Percentiles rank a stretch among this genome's conserved stretches.
Conservation (phyloP, 2,113 vertebrate species). For the Dolichallabes microphthalmus region DNA sequence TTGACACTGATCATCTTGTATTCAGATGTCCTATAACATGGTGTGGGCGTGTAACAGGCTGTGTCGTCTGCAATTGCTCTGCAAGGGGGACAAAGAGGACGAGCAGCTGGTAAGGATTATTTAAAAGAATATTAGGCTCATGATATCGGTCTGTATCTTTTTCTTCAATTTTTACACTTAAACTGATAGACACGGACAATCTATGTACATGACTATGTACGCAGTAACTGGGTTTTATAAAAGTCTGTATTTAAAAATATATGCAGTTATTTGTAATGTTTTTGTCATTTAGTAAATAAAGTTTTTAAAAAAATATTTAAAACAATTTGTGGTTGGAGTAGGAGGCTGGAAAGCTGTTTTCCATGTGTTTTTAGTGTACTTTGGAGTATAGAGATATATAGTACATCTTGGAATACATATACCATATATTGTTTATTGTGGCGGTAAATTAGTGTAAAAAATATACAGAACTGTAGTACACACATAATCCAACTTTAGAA, state of each 20-base stretch:
- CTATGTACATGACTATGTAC: no score
- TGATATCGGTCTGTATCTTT: background rate
- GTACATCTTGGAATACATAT: background rate
- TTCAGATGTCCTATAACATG: slow-evolving; percentile 73
- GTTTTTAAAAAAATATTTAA: no score
- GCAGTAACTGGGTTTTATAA: background rate
- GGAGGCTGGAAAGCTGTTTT: background rate
- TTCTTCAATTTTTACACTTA: background rate
- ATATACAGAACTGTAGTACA: no score
- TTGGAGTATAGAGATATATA: background rate
- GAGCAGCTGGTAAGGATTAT: slow-evolving; percentile 65
- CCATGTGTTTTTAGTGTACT: background rate
- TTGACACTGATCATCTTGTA: background rate
- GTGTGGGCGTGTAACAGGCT: slow-evolving; percentile 71
- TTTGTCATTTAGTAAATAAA: no score
- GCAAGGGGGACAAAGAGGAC: slow-evolving; percentile 54
- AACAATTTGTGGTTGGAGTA: no score
- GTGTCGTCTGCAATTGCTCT: slow-evolving; percentile 59
- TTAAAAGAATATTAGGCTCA: background rate
- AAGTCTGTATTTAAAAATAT: background rate
- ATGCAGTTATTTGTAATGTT: background rate
- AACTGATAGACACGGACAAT: no score
- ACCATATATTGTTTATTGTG: no score
- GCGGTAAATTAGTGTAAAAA: no score
- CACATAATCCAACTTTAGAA: no score